Base-by-base conservation (phyloP, 2,113 vertebrate genomes). In the Elephas maximus region DNA sequence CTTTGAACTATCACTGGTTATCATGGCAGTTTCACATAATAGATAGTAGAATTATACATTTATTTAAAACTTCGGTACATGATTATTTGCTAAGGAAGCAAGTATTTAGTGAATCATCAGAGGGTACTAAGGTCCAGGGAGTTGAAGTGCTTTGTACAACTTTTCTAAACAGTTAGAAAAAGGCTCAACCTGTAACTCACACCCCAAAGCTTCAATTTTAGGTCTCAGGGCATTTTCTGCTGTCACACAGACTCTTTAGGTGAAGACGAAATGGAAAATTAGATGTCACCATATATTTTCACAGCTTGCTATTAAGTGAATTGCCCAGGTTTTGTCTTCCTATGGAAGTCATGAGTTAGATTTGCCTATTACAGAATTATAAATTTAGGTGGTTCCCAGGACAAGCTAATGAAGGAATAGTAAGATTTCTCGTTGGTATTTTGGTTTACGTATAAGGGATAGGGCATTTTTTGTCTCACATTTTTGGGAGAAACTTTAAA, bases 331-430 rank as follows among this genome's bases (percentile, higher is more conserved):
- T 88, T 91, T 84, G 14, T 93, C 23, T 92, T 77, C 24, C 90
- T 44, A 57, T 78, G 37, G 24, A 82, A 93, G 37, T 57, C 71
- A 23, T 21, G 21, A 91, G 3, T 53, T 81, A 81, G 12, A 53
- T 81, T 71, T 30, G 2, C 78, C 30, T 86, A 3, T 78, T 80
- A 41, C 0, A 88, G 48, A 97, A 80, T 86, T 97, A 67, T 67
- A 86, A 23, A 62, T 77, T 77, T 65, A 81, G 24, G 51, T 77
- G 76, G 21, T 41, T 96, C 57, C 28, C 78, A 51, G 17, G 79
- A 14, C 37, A n/a, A 87, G 15, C 62, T 96, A 93, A 48, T 88
- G 44, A 84, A 94, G 89, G 65, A 92, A 85, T 91, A 93, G 41
- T 12, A 60, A 90, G 28, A 48, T 0, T 0, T 76, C 71, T 86